These are phyloP conservation scores for Pangasius krempfi DNA, from an alignment of 2,797 vertebrate genomes.

Conservation along the genomic window DNA sequence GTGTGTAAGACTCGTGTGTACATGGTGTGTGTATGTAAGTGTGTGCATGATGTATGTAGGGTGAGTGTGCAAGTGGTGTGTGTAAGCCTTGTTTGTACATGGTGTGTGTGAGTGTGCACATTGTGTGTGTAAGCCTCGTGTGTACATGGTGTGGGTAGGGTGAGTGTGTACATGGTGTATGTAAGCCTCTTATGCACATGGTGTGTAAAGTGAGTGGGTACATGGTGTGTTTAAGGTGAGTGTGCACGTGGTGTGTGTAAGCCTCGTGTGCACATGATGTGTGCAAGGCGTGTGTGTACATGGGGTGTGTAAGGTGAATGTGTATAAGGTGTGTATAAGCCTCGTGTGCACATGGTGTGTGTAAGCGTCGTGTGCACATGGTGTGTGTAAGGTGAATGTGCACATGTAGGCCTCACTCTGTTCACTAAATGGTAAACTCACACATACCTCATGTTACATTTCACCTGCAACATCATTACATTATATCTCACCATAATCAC, in stretches of 20 bases:
- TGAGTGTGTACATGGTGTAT: not conserved
- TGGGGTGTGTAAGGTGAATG: not conserved
- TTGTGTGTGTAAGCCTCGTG: too few relatives aligned
- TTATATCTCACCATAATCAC: conserved; percentile 1
- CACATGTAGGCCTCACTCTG: not conserved
- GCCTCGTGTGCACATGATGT: not conserved
- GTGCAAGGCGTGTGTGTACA: not conserved
- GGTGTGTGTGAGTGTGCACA: too few relatives aligned
- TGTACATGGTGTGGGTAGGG: not conserved
- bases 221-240: not conserved
- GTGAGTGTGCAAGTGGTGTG: too few relatives aligned
- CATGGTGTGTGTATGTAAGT: too few relatives aligned
- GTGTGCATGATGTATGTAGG: not conserved
- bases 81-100: too few relatives aligned
- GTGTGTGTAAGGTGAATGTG: not conserved
- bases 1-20: too few relatives aligned
- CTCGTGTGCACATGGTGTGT: not conserved
- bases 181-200: too few relatives aligned
- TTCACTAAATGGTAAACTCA: not conserved
- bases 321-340: not conserved
- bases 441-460: not conserved
- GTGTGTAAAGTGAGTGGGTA: not conserved
- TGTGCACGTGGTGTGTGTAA: not conserved
- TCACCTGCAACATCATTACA: conserved; percentile 4
- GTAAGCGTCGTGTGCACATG: not conserved